These are phyloP conservation scores for Stercorarius parasiticus DNA, from an alignment of 2,113 vertebrate genomes.

Conservation along the genomic window DNA sequence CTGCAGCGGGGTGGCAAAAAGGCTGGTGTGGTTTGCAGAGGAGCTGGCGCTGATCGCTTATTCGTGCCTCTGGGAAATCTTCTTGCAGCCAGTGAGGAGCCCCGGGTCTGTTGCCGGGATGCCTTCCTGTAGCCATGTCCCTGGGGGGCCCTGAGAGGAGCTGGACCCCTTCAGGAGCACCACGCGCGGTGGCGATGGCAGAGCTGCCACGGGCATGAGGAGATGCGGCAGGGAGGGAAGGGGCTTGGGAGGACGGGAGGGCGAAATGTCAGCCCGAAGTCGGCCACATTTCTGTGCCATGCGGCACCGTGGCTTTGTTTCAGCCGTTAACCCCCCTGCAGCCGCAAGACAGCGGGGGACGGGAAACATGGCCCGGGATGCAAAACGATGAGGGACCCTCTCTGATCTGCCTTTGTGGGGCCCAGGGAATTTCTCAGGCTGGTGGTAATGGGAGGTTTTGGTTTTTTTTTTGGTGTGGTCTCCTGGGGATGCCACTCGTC, in stretches of 20 bases:
- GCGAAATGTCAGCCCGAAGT: neutral
- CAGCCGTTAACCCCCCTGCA: neutral
- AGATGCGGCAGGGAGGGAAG: neutral
- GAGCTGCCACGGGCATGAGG: neutral
- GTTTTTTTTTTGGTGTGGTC: neutral
- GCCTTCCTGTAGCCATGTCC: neutral
- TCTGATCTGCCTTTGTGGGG: neutral
- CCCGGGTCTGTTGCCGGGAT: neutral
- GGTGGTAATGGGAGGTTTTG: neutral
- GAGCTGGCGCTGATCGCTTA: rapidly evolving
- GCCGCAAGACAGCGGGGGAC: neutral
- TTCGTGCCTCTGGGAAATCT: neutral
- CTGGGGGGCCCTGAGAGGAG: rapidly evolving
- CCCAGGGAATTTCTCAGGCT: neutral
- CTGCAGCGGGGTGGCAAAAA: neutral
- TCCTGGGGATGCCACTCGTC: neutral
- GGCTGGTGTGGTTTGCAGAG: neutral
- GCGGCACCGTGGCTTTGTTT: rapidly evolving
- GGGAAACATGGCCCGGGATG: neutral
- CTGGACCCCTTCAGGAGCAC: neutral
- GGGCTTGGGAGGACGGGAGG: neutral
- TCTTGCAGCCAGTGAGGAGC: neutral
- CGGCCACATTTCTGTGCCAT: rapidly evolving
- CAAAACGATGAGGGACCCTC: rapidly evolving
- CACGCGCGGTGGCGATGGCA: rapidly evolving